Base-by-base conservation (phyloP, 2,888 invertebrate species). In the Hydriomena furcata region DNA sequence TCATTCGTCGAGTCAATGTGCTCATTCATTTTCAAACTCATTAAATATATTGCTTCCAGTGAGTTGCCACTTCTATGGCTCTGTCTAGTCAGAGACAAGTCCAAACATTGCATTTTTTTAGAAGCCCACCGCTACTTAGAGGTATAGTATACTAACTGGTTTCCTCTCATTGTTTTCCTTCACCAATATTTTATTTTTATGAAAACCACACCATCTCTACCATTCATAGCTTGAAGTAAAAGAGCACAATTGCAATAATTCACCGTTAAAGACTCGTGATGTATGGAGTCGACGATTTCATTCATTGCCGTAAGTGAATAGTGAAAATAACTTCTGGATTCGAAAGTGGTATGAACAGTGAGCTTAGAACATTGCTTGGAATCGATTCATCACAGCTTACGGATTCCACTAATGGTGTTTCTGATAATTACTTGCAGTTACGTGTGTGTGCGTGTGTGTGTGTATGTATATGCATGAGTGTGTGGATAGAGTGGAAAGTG, bases 281-380 rank as follows among this genome's bases (percentile, higher is more conserved):
- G 69, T 74, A 80, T 76, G 71, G 62, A 59, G 62, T 70, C 59
- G 60, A 61, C 58, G 50, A 66, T 73, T 75, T 66, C 63, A 77
- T 79, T 76, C 76, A 80, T 77, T 69, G 64, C 71, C 65, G 60
- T 61, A 66, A 74, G 71, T 69, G 70, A 69, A 74, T 74, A 73
- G 71, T 69, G 70, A 69, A n/a, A 75, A 73, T 35, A 47, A 70
- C 73, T 68, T 66, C 71, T 70, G 61, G 57, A 56, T 72, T 79
- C 51, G 80, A 81, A 79, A 79, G 80, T 68, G 59, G 55, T 40
- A 36, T 46, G 55, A 42, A 37, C 17, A 43, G 17, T 44, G 17
- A 34, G 35, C 28, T n/a, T 21, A 12, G 13, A 28, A 34, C n/a
- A 21, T 30, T 53, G 30, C 37, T 34, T 21, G 12, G 52, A 44